Conservation (phyloP, 2,797 vertebrate genomes). For the Sebastes wilsoni region DNA sequence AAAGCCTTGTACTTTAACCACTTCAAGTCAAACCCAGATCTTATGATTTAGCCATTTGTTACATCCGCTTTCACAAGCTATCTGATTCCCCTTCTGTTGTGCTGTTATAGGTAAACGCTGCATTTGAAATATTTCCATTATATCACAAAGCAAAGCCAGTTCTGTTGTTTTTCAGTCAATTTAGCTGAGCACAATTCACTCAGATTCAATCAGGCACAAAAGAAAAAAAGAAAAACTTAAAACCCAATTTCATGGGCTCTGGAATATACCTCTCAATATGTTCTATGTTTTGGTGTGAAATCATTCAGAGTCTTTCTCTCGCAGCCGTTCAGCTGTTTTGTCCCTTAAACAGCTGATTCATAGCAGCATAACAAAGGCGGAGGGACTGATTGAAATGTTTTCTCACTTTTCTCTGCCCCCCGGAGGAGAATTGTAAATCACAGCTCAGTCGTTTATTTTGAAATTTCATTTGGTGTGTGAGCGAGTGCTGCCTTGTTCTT, state of each 20-base stretch:
- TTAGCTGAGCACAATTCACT: conserved; percentile 49
- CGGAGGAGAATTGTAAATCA: conserved; percentile 79
- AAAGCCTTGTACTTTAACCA: not conserved
- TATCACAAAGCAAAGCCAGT: conserved; percentile 30
- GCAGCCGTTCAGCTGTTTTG: conserved; percentile 65
- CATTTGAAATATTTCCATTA: conserved; percentile 60
- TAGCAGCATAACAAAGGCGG: conserved; percentile 74
- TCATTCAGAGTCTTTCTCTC: conserved; percentile 49
- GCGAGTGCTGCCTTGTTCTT: conserved; percentile 72
- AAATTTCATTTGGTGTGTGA: conserved; percentile 80
- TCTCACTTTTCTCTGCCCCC: conserved; percentile 76
- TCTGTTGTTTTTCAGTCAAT: conserved; percentile 62
- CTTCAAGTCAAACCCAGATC: conserved; percentile 16
- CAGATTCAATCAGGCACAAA: conserved; percentile 72
- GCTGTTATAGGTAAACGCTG: conserved; percentile 30
- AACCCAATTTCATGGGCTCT: conserved; percentile 63
- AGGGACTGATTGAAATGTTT: conserved; percentile 80
- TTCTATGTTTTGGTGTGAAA: conserved; percentile 56
- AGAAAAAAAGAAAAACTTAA: conserved; percentile 54
- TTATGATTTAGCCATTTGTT: conserved; percentile 12
- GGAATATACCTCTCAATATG: conserved; percentile 67
- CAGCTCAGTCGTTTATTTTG: conserved; percentile 79
- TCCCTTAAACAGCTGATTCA: conserved; percentile 81
- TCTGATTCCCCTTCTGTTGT: conserved; percentile 25
- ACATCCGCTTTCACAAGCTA: conserved; percentile 1